Conservation (phyloP, 2,797 vertebrate genomes). For the Notamacropus eugenii region DNA sequence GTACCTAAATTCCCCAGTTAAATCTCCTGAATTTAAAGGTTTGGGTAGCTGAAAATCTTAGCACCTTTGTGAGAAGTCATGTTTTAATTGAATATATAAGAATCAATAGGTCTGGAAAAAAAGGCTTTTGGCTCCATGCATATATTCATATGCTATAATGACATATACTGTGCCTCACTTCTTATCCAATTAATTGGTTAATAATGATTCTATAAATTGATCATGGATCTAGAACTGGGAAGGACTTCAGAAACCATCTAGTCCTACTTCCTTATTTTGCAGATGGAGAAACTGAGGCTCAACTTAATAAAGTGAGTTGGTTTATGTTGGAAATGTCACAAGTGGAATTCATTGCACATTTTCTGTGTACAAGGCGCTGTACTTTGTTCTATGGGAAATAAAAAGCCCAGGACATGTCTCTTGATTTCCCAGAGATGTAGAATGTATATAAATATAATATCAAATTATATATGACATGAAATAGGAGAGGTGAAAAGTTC, state of each 20-base stretch:
- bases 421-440: neutral
- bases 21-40: neutral
- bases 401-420: neutral
- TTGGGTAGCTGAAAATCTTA: neutral
- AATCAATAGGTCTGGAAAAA: neutral
- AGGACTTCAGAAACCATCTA: neutral
- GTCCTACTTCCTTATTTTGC: neutral
- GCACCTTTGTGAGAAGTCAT: neutral
- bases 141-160: neutral
- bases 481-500: neutral
- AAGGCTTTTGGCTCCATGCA: neutral
- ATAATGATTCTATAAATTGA: neutral
- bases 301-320: neutral
- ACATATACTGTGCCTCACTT: neutral
- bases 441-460: neutral
- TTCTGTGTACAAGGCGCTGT: neutral
- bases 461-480: neutral
- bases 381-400: neutral
- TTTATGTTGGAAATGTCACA: neutral
- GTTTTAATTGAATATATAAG: neutral
- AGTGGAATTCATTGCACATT: neutral
- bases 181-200: neutral
- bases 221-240: neutral
- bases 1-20: neutral
- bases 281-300: neutral